Conservation (phyloP, 2,888 invertebrate genomes). For the Melanostoma mellinum region DNA sequence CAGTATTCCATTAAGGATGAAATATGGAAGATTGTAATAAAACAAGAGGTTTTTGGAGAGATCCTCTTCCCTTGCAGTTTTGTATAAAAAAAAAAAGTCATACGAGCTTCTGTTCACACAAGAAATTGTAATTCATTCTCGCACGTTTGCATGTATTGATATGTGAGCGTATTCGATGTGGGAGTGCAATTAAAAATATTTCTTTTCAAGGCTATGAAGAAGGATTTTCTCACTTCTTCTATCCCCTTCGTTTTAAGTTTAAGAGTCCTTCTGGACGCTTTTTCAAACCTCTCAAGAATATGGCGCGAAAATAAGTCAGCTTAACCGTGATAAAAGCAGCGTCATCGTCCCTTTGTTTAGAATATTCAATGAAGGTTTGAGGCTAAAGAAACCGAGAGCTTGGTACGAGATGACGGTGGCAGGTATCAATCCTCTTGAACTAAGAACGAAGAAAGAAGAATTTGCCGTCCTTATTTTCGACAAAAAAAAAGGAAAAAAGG, state of each 20-base stretch:
- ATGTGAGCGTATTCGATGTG: slow-evolving; percentile 4
- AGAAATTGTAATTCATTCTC: slow-evolving; percentile 37
- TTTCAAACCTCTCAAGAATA: slow-evolving; percentile 63
- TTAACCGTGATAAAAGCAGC: slow-evolving; percentile 61
- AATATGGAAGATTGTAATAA: slow-evolving; percentile 56
- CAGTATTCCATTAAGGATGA: slow-evolving; percentile 35
- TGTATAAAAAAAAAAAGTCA: background rate
- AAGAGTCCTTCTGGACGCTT: slow-evolving; percentile 53
- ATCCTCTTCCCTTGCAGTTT: slow-evolving; percentile 20
- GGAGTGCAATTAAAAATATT: slow-evolving; percentile 64
- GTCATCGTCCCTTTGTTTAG: slow-evolving; percentile 63
- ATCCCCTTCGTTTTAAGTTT: slow-evolving; percentile 23
- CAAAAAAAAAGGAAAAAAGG: background rate
- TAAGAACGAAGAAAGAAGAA: slow-evolving; percentile 6
- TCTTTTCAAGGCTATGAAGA: slow-evolving; percentile 64
- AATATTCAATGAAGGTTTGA: slow-evolving; percentile 8
- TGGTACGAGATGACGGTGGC: background rate
- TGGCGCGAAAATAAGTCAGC: slow-evolving; percentile 71
- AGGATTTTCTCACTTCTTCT: slow-evolving; percentile 15
- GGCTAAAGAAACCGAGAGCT: background rate
- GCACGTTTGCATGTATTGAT: slow-evolving; percentile 3
- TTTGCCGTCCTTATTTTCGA: slow-evolving; percentile 15
- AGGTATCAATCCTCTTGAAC: slow-evolving; percentile 60
- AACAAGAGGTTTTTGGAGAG: slow-evolving; percentile 62
- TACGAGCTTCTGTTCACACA: background rate